Percentiles rank a stretch among this genome's conserved stretches.
These are phyloP conservation scores for Adelphocoris suturalis DNA, from an alignment of 2,888 invertebrate species.

Conservation along the genomic window DNA sequence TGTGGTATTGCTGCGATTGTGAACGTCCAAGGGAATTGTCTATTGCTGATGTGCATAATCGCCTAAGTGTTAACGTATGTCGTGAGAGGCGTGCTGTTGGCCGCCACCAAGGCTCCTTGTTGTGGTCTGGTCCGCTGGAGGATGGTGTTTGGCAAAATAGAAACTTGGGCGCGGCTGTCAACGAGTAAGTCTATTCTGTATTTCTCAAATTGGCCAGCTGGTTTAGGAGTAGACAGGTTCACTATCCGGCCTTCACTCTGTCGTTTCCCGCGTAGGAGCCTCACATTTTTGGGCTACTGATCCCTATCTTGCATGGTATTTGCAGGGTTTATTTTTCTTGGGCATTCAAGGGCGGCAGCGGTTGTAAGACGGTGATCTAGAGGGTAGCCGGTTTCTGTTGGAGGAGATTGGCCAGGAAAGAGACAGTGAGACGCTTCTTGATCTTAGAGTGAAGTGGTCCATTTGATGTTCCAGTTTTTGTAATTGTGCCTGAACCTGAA, in stretches of 20 bases:
- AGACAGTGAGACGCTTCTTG: no score
- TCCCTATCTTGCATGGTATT: background rate
- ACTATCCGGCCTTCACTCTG: background rate
- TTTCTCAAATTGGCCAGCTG: background rate
- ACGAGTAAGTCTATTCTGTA: background rate
- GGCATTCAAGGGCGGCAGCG: no score
- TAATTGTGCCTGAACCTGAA: no score
- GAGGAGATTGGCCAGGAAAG: no score
- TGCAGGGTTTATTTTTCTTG: no score
- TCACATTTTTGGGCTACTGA: background rate
- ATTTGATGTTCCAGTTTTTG: no score
- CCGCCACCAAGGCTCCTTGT: background rate
- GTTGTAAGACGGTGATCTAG: no score
- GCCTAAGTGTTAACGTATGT: background rate
- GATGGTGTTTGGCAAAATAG: background rate
- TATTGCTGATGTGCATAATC: background rate
- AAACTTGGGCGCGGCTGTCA: background rate
- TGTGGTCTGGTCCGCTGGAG: background rate
- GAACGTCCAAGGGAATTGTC: background rate
- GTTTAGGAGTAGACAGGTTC: background rate
- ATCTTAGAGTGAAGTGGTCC: no score
- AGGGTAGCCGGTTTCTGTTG: no score
- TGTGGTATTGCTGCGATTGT: background rate
- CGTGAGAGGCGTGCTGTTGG: background rate
- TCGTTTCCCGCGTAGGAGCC: background rate